Evolutionary conservation across 2,888 invertebrate species (phyloP).

Genomic region (Toxonevra muliebris): DNA sequence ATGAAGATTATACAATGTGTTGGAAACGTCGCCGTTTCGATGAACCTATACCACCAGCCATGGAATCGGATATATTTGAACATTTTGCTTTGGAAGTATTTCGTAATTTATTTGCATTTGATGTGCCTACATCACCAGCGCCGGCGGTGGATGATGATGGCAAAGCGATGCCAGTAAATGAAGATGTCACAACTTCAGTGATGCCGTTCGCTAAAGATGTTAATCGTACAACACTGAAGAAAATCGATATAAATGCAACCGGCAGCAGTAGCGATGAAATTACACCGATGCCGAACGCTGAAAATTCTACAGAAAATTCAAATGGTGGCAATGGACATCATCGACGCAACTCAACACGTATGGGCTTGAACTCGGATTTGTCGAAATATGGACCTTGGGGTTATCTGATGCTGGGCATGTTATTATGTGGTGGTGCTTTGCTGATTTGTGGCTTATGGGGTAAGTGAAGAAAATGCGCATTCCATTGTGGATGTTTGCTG

Average conservation of each 20-base stretch:
- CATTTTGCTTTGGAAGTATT: constrained; percentile 63
- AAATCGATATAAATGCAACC: constrained; percentile 44
- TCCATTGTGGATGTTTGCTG: constrained; percentile 18
- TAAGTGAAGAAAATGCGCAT: constrained; percentile 45
- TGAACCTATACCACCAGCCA: constrained; percentile 50
- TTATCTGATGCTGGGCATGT: constrained; percentile 76
- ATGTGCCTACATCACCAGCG: constrained; percentile 50
- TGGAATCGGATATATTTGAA: constrained; percentile 59
- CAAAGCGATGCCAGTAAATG: neutral
- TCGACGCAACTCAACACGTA: constrained; percentile 58
- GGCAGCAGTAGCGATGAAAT: constrained; percentile 22
- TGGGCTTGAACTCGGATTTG: constrained; percentile 68
- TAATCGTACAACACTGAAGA: constrained; percentile 47
- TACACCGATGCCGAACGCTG: neutral
- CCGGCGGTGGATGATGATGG: constrained; percentile 26
- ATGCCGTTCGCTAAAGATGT: neutral
- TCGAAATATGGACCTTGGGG: constrained; percentile 80
- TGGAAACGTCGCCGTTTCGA: constrained; percentile 56
- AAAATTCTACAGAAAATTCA: constrained; percentile 26
- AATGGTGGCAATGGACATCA: constrained; percentile 45
- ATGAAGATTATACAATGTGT: constrained; percentile 63
- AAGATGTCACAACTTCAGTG: neutral
- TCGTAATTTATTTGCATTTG: constrained; percentile 59
- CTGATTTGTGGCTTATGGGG: constrained; percentile 78
- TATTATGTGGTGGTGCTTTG: constrained; percentile 75